Evolutionary conservation across 1,140 invertebrate species (phyloP).

Genomic region (Teleogryllus occipitalis): DNA sequence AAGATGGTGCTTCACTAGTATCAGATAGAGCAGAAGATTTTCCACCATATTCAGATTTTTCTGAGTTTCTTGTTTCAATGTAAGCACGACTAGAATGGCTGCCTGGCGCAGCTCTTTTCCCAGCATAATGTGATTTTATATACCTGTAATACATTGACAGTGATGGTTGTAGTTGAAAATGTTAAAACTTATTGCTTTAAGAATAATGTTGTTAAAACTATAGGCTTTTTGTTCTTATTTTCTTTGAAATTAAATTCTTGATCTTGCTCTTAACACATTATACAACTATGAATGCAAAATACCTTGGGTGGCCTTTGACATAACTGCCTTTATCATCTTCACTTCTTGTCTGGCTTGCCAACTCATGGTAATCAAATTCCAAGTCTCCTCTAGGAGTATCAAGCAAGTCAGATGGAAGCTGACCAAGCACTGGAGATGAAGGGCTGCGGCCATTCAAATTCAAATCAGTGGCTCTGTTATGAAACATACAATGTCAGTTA

Average conservation of each 20-base stretch:
- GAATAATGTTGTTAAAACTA: no score
- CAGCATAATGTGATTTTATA: constrained; percentile 77
- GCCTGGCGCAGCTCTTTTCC: constrained; percentile 61
- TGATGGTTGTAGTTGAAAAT: no score
- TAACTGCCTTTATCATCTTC: constrained; percentile 53
- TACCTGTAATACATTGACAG: constrained; percentile 27
- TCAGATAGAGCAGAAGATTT: constrained; percentile 88
- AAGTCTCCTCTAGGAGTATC: constrained; percentile 30
- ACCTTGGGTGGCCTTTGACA: constrained; percentile 51
- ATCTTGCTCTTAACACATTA: no score
- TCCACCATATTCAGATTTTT: constrained; percentile 66
- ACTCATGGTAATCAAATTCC: constrained; percentile 59
- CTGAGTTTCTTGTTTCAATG: constrained; percentile 46
- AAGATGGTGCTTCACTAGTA: constrained; percentile 84
- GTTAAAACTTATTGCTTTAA: no score
- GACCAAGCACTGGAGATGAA: constrained; percentile 30
- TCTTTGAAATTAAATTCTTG: no score
- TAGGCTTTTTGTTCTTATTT: no score
- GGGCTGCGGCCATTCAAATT: constrained; percentile 25
- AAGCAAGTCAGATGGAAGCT: constrained; percentile 17
- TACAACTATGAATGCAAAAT: background rate
- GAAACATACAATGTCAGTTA: background rate
- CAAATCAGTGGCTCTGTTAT: constrained; percentile 14
- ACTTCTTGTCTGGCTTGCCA: constrained; percentile 51
- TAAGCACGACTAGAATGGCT: constrained; percentile 78